phyloP scores from a whole-genome alignment of 2,113 vertebrate genomes.

The Origma solitaria region DNA sequence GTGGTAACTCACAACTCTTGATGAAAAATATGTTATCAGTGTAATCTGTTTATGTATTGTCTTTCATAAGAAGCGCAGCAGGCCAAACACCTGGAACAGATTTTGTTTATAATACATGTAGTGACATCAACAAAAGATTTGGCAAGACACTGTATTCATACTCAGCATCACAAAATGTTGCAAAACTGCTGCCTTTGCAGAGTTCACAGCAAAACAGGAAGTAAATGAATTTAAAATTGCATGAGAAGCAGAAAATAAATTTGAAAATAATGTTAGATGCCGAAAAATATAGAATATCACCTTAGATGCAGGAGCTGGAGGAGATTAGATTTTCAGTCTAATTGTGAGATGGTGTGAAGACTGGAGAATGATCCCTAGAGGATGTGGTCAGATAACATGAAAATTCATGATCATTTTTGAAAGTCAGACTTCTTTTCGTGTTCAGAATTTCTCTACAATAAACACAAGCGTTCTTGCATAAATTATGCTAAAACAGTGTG shows the following conservation, averaged over 20 bases:
- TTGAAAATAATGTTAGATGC: background rate
- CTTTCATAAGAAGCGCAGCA: background rate
- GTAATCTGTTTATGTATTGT: background rate
- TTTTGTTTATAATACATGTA: background rate
- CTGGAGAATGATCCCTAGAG: background rate
- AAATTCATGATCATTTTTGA: background rate
- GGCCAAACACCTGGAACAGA: background rate
- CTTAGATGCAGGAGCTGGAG: background rate
- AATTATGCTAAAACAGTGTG: background rate
- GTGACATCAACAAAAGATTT: background rate
- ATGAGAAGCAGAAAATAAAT: background rate
- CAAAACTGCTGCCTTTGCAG: background rate
- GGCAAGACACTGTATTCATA: background rate
- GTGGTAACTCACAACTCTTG: background rate
- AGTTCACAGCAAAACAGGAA: background rate
- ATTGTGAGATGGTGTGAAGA: background rate
- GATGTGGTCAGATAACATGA: background rate
- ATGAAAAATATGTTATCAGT: background rate
- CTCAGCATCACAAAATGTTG: background rate
- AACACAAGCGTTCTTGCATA: background rate
- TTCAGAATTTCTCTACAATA: background rate
- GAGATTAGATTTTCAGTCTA: background rate
- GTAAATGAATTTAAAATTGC: background rate
- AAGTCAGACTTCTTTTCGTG: background rate
- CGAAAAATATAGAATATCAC: background rate